Evolutionary conservation across 2,113 vertebrate genomes (phyloP).

Genomic region (Phalacrocorax pelagicus): DNA sequence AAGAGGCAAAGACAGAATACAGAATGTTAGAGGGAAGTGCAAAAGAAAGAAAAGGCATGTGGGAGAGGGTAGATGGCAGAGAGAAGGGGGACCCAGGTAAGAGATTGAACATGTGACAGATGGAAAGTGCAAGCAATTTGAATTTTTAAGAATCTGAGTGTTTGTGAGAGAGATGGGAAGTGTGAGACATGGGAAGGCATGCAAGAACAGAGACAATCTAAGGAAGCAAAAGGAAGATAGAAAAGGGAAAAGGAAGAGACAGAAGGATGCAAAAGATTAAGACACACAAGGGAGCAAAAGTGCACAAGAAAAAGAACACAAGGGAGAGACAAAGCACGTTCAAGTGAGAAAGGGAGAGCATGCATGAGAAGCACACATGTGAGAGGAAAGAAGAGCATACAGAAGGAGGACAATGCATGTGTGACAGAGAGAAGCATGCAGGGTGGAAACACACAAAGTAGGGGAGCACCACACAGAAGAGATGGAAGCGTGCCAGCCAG

Average conservation of each 20-base stretch:
- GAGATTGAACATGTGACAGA: no score
- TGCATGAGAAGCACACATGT: rapidly evolving
- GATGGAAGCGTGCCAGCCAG: not conserved
- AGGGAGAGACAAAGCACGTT: not conserved
- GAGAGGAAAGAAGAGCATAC: not conserved
- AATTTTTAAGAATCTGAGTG: not conserved
- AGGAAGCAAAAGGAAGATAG: not conserved
- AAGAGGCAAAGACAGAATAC: no score
- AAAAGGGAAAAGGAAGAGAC: not conserved
- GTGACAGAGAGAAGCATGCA: not conserved
- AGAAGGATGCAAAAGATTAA: not conserved
- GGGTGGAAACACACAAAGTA: not conserved
- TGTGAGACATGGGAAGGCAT: not conserved
- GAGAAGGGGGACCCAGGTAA: no score
- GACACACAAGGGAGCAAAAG: not conserved
- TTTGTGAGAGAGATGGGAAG: not conserved
- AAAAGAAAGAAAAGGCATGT: no score
- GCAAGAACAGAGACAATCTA: not conserved
- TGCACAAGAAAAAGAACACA: not conserved
- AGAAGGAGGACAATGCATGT: not conserved
- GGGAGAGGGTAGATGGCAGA: no score
- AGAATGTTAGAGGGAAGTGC: no score
- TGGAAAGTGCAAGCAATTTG: no score
- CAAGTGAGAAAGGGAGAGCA: not conserved
- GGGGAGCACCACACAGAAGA: not conserved